These are phyloP conservation scores for Xestia xanthographa DNA, from an alignment of 2,888 invertebrate species.

Conservation along the genomic window DNA sequence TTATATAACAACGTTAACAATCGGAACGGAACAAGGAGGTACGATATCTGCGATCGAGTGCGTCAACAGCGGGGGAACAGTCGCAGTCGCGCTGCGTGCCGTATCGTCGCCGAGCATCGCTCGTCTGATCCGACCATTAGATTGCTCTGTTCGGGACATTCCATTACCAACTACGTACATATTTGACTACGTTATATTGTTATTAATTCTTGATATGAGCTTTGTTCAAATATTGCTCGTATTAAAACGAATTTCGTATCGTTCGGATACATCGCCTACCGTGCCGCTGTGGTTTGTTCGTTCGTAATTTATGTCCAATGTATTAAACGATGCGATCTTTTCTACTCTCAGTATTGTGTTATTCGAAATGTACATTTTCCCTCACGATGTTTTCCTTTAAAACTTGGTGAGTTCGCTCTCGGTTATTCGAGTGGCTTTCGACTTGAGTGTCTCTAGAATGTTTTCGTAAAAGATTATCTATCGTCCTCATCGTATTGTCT, in stretches of 20 bases:
- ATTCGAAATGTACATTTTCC: conserved; percentile 48
- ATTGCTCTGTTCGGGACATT: conserved; percentile 65
- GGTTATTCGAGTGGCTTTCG: conserved; percentile 5
- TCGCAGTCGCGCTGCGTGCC: conserved; percentile 67
- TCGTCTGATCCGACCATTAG: conserved; percentile 63
- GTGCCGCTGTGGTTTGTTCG: conserved; percentile 48
- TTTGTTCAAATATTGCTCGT: conserved; percentile 59
- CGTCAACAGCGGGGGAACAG: conserved; percentile 58
- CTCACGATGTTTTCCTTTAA: conserved; percentile 40
- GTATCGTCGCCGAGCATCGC: conserved; percentile 71
- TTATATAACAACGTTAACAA: conserved; percentile 63
- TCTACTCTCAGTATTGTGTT: conserved; percentile 53
- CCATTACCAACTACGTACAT: conserved; percentile 65
- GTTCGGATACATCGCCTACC: conserved; percentile 53
- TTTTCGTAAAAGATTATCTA: conserved; percentile 14
- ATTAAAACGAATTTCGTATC: conserved; percentile 63
- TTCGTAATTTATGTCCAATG: conserved; percentile 57
- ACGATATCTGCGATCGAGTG: conserved; percentile 59
- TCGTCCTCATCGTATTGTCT: background rate
- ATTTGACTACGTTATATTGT: conserved; percentile 60
- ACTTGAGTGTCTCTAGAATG: conserved; percentile 20
- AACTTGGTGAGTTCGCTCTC: conserved; percentile 10
- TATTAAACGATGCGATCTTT: conserved; percentile 58
- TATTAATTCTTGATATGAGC: conserved; percentile 59
- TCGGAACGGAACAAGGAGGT: conserved; percentile 54